Evolutionary conservation across 2,888 invertebrate species (phyloP).

Genomic region (Netelia fuscicornis): DNA sequence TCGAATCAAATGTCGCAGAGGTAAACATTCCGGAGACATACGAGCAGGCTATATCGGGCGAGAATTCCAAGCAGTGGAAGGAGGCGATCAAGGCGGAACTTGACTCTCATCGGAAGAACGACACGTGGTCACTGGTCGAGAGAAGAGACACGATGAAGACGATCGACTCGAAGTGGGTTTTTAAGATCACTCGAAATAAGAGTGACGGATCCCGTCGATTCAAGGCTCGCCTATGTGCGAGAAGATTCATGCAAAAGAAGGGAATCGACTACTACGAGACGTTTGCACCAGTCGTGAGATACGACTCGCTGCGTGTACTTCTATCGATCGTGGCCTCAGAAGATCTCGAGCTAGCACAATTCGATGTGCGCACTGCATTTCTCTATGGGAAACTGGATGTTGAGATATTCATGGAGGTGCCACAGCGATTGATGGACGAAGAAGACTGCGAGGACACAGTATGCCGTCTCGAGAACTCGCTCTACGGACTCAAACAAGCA

Average conservation of each 20-base stretch:
- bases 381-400: slow-evolving; percentile 38
- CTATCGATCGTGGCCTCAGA: slow-evolving; percentile 22
- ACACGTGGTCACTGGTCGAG: slow-evolving; percentile 24
- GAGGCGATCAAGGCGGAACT: slow-evolving; percentile 23
- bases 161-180: slow-evolving; percentile 34
- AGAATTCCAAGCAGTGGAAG: neutral
- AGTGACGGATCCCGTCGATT: neutral
- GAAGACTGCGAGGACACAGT: neutral
- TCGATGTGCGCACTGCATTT: slow-evolving; percentile 48
- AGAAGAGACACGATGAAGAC: slow-evolving; percentile 12
- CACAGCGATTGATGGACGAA: slow-evolving; percentile 16
- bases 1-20: slow-evolving; percentile 32
- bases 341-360: slow-evolving; percentile 11
- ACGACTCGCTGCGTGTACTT: slow-evolving; percentile 35
- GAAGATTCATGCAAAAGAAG: slow-evolving; percentile 24
- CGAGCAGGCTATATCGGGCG: neutral
- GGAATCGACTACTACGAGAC: slow-evolving; percentile 39
- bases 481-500: slow-evolving; percentile 76
- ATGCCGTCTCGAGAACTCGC: slow-evolving; percentile 70
- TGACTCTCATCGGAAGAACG: slow-evolving; percentile 11
- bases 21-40: slow-evolving; percentile 16
- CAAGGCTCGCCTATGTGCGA: slow-evolving; percentile 32
- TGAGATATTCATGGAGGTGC: slow-evolving; percentile 36
- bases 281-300: slow-evolving; percentile 41
- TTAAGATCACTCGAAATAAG: neutral